These are phyloP conservation scores for Laterallus jamaicensis DNA, from an alignment of 2,113 vertebrate species.

Conservation along the genomic window DNA sequence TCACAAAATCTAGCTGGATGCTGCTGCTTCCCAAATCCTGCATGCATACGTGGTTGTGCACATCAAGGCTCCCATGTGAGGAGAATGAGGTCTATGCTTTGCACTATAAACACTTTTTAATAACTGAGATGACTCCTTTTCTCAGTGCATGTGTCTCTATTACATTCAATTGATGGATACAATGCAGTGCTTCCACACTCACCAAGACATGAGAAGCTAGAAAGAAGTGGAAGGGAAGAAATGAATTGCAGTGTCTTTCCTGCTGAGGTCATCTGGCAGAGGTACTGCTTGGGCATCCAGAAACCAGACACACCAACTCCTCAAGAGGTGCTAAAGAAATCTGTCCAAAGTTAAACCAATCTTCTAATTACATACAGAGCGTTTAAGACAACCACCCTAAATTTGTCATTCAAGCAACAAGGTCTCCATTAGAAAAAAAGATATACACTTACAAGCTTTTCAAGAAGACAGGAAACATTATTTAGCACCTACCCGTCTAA, in stretches of 20 bases:
- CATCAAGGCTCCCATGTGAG: neutral
- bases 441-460: neutral
- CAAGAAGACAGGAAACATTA: neutral
- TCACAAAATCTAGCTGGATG: neutral
- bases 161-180: neutral
- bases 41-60: accelerated
- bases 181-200: neutral
- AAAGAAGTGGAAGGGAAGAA: neutral
- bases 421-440: neutral
- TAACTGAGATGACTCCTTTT: neutral
- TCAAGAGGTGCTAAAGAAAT: neutral
- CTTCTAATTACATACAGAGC: neutral
- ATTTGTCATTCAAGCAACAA: neutral
- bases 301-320: neutral
- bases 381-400: neutral
- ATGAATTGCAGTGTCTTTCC: neutral
- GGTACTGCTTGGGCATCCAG: neutral
- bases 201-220: neutral
- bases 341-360: neutral
- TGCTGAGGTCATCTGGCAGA: neutral
- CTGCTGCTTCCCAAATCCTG: neutral
- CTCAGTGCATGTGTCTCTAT: accelerated
- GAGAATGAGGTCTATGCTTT: neutral
- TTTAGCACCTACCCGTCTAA: neutral
- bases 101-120: neutral